These are phyloP conservation scores for Pseudeuparius sepicola DNA, from an alignment of 2,888 invertebrate genomes.

Conservation along the genomic window DNA sequence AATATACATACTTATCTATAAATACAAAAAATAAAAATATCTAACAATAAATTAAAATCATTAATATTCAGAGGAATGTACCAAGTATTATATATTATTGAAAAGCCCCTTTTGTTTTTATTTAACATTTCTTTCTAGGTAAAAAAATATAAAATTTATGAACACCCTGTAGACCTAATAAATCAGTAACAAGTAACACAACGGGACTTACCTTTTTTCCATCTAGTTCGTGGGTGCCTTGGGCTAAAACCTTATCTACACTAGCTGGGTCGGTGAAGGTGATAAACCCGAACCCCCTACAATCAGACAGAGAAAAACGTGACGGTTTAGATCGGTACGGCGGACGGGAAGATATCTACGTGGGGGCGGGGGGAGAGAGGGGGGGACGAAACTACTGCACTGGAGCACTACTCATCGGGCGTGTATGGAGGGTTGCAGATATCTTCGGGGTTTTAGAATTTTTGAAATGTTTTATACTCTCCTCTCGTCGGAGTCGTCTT, in stretches of 20 bases:
- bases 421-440: background rate
- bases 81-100: too few relatives aligned
- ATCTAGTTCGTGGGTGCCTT: slow-evolving; percentile 97
- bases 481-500: too few relatives aligned
- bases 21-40: too few relatives aligned
- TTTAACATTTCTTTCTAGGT: too few relatives aligned
- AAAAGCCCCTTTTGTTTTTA: too few relatives aligned
- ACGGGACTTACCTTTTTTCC: slow-evolving; percentile 98
- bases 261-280: slow-evolving; percentile 97
- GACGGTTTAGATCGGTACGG: slow-evolving; percentile 5
- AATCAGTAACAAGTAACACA: too few relatives aligned
- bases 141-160: too few relatives aligned
- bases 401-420: background rate
- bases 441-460: slow-evolving; percentile 1
- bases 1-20: too few relatives aligned
- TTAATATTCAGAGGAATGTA: too few relatives aligned
- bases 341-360: slow-evolving; percentile 25
- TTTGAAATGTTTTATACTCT: too few relatives aligned
- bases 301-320: slow-evolving; percentile 27
- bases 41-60: too few relatives aligned
- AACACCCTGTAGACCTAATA: too few relatives aligned
- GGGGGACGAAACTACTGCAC: background rate
- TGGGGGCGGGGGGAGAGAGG: slow-evolving; percentile 15
- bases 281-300: slow-evolving; percentile 99
- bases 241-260: slow-evolving; percentile 98